phyloP scores from a whole-genome alignment of 2,797 vertebrate genomes.

The Fistularia commersonii region DNA sequence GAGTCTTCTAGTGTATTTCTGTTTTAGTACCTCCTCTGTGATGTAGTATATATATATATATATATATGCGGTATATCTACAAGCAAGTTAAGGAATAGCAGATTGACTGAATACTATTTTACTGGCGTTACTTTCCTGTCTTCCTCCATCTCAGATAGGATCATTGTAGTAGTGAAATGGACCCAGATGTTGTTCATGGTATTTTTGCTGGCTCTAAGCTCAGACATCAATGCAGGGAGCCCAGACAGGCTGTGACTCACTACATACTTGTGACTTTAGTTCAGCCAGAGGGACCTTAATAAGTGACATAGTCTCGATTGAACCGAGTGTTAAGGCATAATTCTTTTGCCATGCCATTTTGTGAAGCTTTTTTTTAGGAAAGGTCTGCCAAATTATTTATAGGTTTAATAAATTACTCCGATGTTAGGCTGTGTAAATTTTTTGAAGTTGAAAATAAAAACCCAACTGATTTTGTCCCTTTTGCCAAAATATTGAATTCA shows the following conservation, averaged over 20 bases:
- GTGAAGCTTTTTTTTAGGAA: background rate
- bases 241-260: slow-evolving; percentile 26
- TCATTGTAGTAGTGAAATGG: slow-evolving; percentile 34
- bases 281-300: slow-evolving; percentile 10
- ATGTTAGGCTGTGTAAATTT: no score
- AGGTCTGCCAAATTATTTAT: background rate
- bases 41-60: no score
- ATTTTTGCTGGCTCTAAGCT: slow-evolving; percentile 40
- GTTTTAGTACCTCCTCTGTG: slow-evolving; percentile 7
- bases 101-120: slow-evolving; percentile 29
- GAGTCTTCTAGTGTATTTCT: slow-evolving; percentile 14
- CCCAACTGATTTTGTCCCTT: no score
- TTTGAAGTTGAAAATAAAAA: no score
- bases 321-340: no score
- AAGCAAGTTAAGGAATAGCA: slow-evolving; percentile 27
- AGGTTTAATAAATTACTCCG: background rate
- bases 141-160: slow-evolving; percentile 22
- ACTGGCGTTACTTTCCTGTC: slow-evolving; percentile 28
- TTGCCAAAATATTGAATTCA: no score
- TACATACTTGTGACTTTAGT: slow-evolving; percentile 13
- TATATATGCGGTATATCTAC: slow-evolving; percentile 11
- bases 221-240: slow-evolving; percentile 21
- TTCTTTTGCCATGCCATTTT: no score
- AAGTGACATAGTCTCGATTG: slow-evolving; percentile 4
- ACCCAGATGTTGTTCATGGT: slow-evolving; percentile 49